Evolutionary conservation across 2,113 vertebrate species (phyloP).

Genomic region (Cyphomyrus discorhynchus): DNA sequence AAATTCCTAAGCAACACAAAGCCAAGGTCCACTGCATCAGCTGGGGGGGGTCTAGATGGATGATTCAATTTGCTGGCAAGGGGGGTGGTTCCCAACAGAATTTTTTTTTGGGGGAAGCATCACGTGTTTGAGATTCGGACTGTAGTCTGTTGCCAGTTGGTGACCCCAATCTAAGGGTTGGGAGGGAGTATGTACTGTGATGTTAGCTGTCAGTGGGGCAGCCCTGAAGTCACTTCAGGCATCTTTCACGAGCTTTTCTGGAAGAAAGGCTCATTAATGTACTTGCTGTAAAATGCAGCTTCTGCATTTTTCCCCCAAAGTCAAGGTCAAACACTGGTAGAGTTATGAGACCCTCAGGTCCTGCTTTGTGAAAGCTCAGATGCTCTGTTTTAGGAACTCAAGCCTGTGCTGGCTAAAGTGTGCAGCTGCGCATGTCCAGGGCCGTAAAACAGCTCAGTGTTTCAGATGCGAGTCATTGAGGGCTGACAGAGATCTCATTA

Average conservation of each 20-base stretch:
- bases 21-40: not conserved
- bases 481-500: not conserved
- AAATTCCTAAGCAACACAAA: not conserved
- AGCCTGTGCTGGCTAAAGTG: not conserved
- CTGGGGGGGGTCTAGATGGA: not conserved
- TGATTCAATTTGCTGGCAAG: not conserved
- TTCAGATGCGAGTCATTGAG: not conserved
- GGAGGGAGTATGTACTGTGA: not conserved
- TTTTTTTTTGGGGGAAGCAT: not conserved
- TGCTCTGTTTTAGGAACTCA: not conserved
- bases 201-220: not conserved
- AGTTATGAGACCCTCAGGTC: not conserved
- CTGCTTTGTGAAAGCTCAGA: not conserved
- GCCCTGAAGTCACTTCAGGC: not conserved
- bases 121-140: not conserved
- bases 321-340: not conserved
- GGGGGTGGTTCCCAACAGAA: not conserved
- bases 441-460: not conserved
- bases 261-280: not conserved
- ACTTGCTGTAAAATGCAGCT: not conserved
- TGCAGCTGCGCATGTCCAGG: not conserved
- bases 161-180: not conserved
- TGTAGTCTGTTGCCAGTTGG: not conserved
- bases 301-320: not conserved
- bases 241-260: not conserved